A percentile compares a stretch with the other conserved stretches of the same genome.
phyloP scores from a whole-genome alignment of 1,140 invertebrate genomes.

The Listronotus oregonensis region DNA sequence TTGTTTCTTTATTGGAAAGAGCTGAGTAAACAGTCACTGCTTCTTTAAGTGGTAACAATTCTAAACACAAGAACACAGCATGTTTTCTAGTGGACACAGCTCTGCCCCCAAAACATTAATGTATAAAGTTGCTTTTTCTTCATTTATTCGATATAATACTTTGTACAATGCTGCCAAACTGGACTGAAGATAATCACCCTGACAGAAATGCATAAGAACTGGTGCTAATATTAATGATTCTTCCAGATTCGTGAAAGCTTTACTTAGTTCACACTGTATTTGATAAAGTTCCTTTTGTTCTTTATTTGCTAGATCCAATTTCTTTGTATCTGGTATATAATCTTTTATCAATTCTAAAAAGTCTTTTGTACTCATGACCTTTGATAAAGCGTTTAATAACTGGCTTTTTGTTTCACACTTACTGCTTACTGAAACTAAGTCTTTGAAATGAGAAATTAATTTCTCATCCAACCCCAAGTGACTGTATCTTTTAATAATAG shows the following conservation, averaged over 20 bases:
- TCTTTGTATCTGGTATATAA: constrained; percentile 9
- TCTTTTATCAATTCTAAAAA: constrained; percentile 9
- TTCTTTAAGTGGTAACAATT: constrained; percentile 1
- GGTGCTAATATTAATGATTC: constrained; percentile 7
- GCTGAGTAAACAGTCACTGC: not conserved
- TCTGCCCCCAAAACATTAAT: constrained; percentile 10
- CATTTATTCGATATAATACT: constrained; percentile 17
- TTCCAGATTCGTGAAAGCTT: constrained; percentile 5
- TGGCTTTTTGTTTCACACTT: not conserved
- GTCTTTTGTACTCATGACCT: constrained; percentile 11
- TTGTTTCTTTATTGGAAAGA: constrained; percentile 11
- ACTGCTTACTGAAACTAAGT: not conserved
- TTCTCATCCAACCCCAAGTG: constrained; percentile 21
- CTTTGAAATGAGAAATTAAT: constrained; percentile 6
- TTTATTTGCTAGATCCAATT: constrained; percentile 6
- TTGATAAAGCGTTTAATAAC: constrained; percentile 1
- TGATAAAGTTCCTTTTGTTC: constrained; percentile 10
- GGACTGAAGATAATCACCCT: constrained; percentile 27
- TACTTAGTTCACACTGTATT: constrained; percentile 4
- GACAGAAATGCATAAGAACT: constrained; percentile 12
- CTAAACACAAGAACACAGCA: constrained; percentile 7
- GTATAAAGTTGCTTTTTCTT: not conserved
- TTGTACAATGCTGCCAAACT: constrained; percentile 20
- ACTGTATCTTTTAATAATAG: constrained; percentile 18
- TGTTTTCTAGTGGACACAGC: constrained; percentile 29